These are phyloP conservation scores for Myotis vivesi DNA, from an alignment of 2,797 vertebrate species.

Conservation along the genomic window DNA sequence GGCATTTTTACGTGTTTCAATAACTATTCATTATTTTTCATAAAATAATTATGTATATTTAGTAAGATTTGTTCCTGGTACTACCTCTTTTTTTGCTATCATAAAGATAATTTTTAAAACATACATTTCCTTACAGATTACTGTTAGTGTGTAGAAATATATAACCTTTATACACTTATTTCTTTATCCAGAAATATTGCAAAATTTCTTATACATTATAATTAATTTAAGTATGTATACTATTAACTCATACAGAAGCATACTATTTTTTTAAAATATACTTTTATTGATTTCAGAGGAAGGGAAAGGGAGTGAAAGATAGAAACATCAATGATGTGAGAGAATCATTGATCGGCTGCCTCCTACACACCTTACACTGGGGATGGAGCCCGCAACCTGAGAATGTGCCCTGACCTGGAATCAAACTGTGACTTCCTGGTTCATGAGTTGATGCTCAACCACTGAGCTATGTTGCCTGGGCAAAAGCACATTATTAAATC, in stretches of 20 bases:
- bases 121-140: background rate
- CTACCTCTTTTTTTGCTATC: background rate
- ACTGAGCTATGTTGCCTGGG: no score
- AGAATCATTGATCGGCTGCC: no score
- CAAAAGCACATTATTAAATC: background rate
- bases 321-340: no score
- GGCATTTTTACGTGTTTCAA: background rate
- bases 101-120: background rate
- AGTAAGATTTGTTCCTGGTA: background rate
- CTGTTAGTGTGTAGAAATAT: background rate
- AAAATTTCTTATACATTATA: background rate
- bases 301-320: no score
- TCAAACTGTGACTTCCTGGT: no score
- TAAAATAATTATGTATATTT: background rate
- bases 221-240: background rate
- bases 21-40: background rate
- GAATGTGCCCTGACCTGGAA: no score
- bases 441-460: no score
- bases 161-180: background rate
- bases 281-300: no score
- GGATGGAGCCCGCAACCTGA: no score
- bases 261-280: no score
- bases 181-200: background rate
- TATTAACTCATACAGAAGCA: background rate
- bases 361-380: no score